phyloP scores from a whole-genome alignment of 2,797 vertebrate species.

The Heliangelus exortis region DNA sequence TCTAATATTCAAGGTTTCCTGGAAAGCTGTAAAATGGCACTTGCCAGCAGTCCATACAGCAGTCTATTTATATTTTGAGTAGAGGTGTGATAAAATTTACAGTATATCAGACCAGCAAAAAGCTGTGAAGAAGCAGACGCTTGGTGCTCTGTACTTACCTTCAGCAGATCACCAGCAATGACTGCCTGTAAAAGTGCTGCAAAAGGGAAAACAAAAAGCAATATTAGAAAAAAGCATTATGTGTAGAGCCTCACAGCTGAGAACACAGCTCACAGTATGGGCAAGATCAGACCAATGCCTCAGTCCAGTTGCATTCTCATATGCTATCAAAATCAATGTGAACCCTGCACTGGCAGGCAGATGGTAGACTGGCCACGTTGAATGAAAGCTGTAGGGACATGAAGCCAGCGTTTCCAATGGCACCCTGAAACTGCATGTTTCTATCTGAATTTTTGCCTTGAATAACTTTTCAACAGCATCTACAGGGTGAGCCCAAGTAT shows the following conservation, averaged over 20 bases:
- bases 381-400: neutral
- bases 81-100: conserved; percentile 10
- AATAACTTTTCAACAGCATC: neutral
- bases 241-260: neutral
- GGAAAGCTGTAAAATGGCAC: conserved; percentile 36
- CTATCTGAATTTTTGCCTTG: neutral
- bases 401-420: neutral
- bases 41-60: conserved; percentile 22
- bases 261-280: neutral
- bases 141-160: conserved; percentile 72
- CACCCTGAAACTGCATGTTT: neutral
- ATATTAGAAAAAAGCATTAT: conserved; percentile 45
- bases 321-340: neutral
- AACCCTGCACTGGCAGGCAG: neutral
- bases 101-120: conserved; percentile 21
- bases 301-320: neutral
- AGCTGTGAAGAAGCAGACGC: neutral
- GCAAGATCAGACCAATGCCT: neutral
- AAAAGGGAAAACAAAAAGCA: conserved; percentile 68
- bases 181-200: conserved; percentile 84
- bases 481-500: neutral
- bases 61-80: conserved; percentile 3
- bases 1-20: conserved; percentile 8
- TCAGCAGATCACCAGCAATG: conserved; percentile 81
- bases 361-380: neutral